A percentile compares a stretch with the other conserved stretches of the same genome.
Conservation (phyloP, 1,140 invertebrate genomes). For the Phenacoccus solenopsis region DNA sequence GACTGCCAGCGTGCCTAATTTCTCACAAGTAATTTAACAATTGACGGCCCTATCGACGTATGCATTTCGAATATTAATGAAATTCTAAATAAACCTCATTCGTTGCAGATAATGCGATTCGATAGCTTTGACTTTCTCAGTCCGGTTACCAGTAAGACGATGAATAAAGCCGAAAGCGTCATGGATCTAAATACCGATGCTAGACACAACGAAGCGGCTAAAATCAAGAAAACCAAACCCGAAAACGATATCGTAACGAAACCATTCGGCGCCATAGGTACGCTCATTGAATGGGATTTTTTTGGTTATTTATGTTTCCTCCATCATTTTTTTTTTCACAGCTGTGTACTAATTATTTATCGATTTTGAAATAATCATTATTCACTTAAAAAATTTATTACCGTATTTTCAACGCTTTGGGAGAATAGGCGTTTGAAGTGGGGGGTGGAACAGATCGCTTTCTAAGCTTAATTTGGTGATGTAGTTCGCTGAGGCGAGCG, state of each 20-base stretch:
- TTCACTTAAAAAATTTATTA: too few species aligned
- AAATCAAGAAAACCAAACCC: conserved; percentile 19
- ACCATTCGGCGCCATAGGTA: conserved; percentile 62
- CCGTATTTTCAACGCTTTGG: too few species aligned
- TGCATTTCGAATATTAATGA: not conserved
- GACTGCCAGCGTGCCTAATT: conserved; percentile 90
- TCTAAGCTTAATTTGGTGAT: too few species aligned
- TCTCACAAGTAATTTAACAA: conserved; percentile 62
- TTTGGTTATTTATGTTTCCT: too few species aligned
- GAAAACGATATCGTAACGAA: conserved; percentile 39
- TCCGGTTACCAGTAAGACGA: conserved; percentile 32
- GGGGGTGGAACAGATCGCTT: too few species aligned
- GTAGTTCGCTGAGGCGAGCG: too few species aligned
- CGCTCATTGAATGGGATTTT: too few species aligned
- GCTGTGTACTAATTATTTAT: too few species aligned
- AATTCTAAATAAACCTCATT: not conserved
- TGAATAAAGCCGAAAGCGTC: conserved; percentile 66
- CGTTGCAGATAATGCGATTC: conserved; percentile 56
- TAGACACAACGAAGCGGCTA: conserved; percentile 19
- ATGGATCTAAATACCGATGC: conserved; percentile 56
- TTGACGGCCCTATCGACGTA: not conserved
- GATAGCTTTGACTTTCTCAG: conserved; percentile 58
- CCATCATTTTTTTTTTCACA: too few species aligned
- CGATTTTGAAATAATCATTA: too few species aligned
- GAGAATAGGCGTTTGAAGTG: too few species aligned